Evolutionary conservation across 2,113 vertebrate genomes (phyloP), one percentile per base, ranked within the genome.

Genomic region (Cricetomys ansorgei): DNA sequence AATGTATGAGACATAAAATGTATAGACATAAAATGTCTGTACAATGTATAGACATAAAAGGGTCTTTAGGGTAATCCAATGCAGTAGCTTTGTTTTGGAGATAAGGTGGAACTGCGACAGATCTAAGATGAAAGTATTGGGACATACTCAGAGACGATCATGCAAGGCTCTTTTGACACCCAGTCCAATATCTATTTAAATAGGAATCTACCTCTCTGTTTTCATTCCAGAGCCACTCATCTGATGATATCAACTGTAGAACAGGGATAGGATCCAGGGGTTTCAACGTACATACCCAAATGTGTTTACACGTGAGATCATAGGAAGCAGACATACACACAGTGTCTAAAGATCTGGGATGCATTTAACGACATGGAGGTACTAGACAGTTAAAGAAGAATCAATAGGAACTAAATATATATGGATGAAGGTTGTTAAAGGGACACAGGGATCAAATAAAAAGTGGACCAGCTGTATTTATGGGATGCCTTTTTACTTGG

Each of bases 351-450:
- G 89, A 91, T 43, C 37, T 23, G 4, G 89, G 93, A 10, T 92
- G 59, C 21, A 92, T 96, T 96, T 17, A 15, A 87, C 64, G 83
- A 29, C 86, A 64, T 77, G 25, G 40, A 94, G 81, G 27, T 94
- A 94, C 17, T 92, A 73, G 75, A 94, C 40, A 86, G 34, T 73
- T 95, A 95, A 97, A 27, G 12, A 1, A 95, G 81, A 96, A 97
- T 97, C 92, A 95, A 87, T 96, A 91, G 62, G 19, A 88, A 5
- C 91, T 97, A 96, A 95, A 97, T 97, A 91, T 65, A 96, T 85
- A 92, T 89, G 27, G 57, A 92, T 94, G n/a, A 77, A 91, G 40
- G 27, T 81, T 95, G 84, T 95, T 93, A 92, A 95, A 95, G 67
- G 50, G 79, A 76, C 55, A 73, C 7, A n/a, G n/a, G 19, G 57